phyloP scores from a whole-genome alignment of 2,113 vertebrate species.

The Cynopterus brachyotis region DNA sequence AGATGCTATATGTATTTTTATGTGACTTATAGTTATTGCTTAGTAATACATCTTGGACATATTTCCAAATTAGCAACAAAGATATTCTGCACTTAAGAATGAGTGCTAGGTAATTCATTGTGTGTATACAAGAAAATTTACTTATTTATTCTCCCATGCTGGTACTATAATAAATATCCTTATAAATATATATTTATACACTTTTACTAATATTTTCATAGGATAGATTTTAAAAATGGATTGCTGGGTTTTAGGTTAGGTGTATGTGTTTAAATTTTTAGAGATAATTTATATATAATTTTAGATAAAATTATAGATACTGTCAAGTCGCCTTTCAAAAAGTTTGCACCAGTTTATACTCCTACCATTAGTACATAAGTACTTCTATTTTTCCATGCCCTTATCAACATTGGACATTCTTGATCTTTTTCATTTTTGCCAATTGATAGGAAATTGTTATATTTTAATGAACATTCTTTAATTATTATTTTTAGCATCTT shows the following conservation, averaged over 20 bases:
- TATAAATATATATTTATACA: neutral
- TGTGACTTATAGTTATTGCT: neutral
- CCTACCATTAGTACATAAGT: neutral
- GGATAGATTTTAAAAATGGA: neutral
- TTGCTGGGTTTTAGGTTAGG: neutral
- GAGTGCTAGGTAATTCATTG: neutral
- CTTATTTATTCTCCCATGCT: neutral
- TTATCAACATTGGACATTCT: neutral
- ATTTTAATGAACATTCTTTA: neutral
- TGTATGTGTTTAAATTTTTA: neutral
- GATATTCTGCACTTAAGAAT: conserved; percentile 15
- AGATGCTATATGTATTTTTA: neutral
- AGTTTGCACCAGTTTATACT: neutral
- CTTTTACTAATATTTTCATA: neutral
- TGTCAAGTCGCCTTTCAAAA: neutral
- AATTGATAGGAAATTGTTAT: neutral
- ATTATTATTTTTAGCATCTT: neutral
- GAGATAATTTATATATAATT: too few species aligned
- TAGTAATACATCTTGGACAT: neutral
- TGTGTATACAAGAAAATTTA: neutral
- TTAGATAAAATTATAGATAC: neutral
- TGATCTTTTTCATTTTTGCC: neutral
- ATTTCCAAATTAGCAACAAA: neutral
- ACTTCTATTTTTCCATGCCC: neutral
- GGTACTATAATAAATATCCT: neutral